Evolutionary conservation across 2,888 invertebrate species (phyloP).

Genomic region (Hydriomena furcata): DNA sequence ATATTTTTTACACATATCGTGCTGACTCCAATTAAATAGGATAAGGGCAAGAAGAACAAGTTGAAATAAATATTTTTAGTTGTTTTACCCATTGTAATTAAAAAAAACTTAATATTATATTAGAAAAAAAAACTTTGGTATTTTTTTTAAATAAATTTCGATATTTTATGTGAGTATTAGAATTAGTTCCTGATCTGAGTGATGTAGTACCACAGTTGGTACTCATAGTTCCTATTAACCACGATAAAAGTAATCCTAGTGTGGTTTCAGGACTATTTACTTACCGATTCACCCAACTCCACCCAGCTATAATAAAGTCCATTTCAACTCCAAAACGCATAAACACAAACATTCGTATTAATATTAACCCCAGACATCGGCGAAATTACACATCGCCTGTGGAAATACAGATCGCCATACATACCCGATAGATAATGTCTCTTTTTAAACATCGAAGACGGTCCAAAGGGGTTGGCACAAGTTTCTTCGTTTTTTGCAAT

Average conservation of each 20-base stretch:
- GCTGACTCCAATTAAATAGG: too few species aligned
- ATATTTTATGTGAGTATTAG: too few species aligned
- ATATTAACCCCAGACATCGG: slow-evolving; percentile 25
- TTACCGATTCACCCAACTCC: not conserved
- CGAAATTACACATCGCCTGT: slow-evolving; percentile 29
- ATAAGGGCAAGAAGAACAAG: too few species aligned
- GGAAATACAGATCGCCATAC: slow-evolving; percentile 67
- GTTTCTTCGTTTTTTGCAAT: not conserved
- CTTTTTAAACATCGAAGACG: slow-evolving; percentile 63
- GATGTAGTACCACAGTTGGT: too few species aligned
- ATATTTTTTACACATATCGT: too few species aligned
- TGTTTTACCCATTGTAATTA: too few species aligned
- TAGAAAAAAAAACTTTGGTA: too few species aligned
- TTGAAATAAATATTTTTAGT: too few species aligned
- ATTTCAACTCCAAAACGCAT: slow-evolving; percentile 18
- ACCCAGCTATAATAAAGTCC: slow-evolving; percentile 9
- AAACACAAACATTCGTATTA: slow-evolving; percentile 26
- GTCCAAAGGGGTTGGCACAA: slow-evolving; percentile 21
- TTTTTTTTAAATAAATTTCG: too few species aligned
- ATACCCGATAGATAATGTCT: slow-evolving; percentile 55
- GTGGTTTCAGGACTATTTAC: not conserved
- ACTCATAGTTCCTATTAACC: too few species aligned
- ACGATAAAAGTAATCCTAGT: not conserved
- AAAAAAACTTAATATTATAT: too few species aligned
- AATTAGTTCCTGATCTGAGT: too few species aligned